phyloP scores from a whole-genome alignment of 2,113 vertebrate genomes.

The Chamaea fasciata region DNA sequence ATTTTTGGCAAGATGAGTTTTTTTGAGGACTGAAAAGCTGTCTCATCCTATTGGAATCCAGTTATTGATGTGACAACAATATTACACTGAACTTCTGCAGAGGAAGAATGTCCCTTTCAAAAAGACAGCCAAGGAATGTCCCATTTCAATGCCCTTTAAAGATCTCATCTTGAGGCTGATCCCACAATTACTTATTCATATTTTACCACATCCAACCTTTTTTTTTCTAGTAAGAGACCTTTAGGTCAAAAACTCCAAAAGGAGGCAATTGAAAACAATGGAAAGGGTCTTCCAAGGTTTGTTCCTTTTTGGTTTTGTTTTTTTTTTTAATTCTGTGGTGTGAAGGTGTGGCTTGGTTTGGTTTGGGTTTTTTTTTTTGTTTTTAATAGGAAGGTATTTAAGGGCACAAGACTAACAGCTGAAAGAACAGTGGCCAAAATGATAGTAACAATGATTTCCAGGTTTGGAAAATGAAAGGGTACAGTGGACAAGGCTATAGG shows the following conservation, averaged over 20 bases:
- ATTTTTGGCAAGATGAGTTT: not conserved
- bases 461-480: not conserved
- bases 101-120: not conserved
- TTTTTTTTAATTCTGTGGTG: not conserved
- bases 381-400: not conserved
- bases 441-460: not conserved
- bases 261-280: not conserved
- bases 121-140: not conserved
- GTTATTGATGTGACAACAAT: not conserved
- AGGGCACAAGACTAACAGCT: not conserved
- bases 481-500: not conserved
- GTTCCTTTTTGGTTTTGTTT: no score
- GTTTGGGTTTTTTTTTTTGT: not conserved
- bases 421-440: not conserved
- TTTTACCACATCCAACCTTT: rapidly evolving
- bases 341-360: not conserved
- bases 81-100: not conserved
- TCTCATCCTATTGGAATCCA: not conserved
- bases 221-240: not conserved
- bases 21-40: not conserved
- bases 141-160: not conserved
- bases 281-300: not conserved
- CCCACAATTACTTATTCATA: not conserved
- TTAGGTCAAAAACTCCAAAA: not conserved
- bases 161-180: not conserved